These are phyloP conservation scores for Drosophila sulfurigaster DNA, from an alignment of 1,140 invertebrate species.

Conservation along the genomic window DNA sequence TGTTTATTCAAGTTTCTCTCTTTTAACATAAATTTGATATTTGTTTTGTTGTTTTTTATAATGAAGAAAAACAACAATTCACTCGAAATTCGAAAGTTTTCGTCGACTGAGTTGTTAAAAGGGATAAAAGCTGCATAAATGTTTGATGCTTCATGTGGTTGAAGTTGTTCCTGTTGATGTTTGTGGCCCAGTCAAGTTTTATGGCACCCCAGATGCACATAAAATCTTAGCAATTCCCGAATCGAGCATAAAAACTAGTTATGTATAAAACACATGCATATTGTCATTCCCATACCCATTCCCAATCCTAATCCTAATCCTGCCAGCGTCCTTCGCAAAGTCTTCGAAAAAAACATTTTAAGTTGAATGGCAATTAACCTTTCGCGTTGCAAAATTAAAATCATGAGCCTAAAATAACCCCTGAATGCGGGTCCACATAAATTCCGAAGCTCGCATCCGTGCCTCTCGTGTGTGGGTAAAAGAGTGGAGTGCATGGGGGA, in stretches of 20 bases:
- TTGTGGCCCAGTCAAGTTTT: slow-evolving; percentile 54
- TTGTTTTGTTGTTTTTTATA: slow-evolving; percentile 30
- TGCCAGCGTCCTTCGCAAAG: not conserved
- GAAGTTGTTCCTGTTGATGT: slow-evolving; percentile 18
- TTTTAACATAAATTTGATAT: slow-evolving; percentile 57
- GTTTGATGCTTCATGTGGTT: slow-evolving; percentile 56
- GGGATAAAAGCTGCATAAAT: slow-evolving; percentile 55
- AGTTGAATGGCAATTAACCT: slow-evolving; percentile 82
- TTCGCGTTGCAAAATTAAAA: slow-evolving; percentile 71
- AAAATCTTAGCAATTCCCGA: slow-evolving; percentile 73
- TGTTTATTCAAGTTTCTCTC: slow-evolving; percentile 45
- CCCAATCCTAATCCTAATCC: not conserved
- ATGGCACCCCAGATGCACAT: slow-evolving; percentile 70
- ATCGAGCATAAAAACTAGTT: slow-evolving; percentile 67
- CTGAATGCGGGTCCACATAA: slow-evolving; percentile 62
- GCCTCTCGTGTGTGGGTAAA: slow-evolving; percentile 6
- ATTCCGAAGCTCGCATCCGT: slow-evolving; percentile 30
- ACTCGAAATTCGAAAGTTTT: slow-evolving; percentile 17
- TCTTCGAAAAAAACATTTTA: slow-evolving; percentile 61
- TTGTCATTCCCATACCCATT: not conserved
- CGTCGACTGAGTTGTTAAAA: not conserved
- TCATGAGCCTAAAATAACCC: slow-evolving; percentile 74
- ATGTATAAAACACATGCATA: slow-evolving; percentile 37
- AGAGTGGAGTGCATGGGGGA: not conserved
- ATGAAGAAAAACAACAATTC: slow-evolving; percentile 12